A percentile compares a stretch with the other conserved stretches of the same genome.
Evolutionary conservation across 2,888 invertebrate species (phyloP).

Genomic region (Argyresthia goedartella): DNA sequence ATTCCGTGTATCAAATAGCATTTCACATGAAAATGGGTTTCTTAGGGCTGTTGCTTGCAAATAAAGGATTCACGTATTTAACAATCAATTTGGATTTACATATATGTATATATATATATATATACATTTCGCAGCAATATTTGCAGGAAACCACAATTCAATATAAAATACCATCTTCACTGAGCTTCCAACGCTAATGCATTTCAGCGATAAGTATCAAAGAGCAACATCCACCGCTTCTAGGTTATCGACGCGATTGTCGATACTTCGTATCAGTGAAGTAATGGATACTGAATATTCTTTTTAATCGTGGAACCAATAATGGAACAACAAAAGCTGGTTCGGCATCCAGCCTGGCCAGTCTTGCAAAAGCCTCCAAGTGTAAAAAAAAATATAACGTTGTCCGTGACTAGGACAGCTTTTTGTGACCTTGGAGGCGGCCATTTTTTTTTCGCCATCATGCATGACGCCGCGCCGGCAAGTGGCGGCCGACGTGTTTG

Average conservation of each 20-base stretch:
- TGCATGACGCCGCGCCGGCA: constrained; percentile 65
- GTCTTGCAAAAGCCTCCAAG: constrained; percentile 35
- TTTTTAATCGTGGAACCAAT: neutral
- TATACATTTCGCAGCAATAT: neutral
- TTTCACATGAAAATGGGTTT: neutral
- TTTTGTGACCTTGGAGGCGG: constrained; percentile 62
- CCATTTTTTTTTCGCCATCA: constrained; percentile 64
- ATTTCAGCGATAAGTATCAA: no score
- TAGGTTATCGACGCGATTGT: neutral
- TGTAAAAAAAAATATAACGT: constrained; percentile 49
- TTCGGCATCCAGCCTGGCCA: constrained; percentile 15
- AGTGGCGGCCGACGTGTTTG: constrained; percentile 30
- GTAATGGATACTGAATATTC: neutral
- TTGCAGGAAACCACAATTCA: constrained; percentile 1
- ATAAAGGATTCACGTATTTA: no score
- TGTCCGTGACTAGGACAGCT: constrained; percentile 67
- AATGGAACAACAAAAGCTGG: neutral
- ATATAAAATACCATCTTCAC: neutral
- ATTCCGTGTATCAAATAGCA: neutral
- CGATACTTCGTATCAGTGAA: neutral
- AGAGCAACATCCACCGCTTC: no score
- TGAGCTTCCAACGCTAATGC: no score
- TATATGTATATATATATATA: no score
- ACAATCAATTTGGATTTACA: no score
- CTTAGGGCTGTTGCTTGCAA: neutral